Conservation (phyloP, 2,888 invertebrate species). For the Glyphotaelius pellucidus region DNA sequence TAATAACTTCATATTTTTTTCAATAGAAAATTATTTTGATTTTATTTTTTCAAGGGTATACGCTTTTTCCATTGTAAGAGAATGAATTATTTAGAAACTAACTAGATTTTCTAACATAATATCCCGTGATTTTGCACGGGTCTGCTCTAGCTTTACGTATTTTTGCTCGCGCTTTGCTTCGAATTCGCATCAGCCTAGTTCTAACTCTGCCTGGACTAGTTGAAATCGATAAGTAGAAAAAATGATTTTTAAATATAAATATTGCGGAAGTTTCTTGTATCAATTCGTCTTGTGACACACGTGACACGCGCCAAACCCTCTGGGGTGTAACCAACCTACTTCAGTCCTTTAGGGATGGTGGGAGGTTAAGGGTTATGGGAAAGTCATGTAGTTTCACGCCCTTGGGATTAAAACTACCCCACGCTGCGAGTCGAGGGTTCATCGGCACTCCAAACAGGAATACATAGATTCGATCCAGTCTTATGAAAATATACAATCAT, state of each 20-base stretch:
- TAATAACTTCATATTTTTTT: too few relatives aligned
- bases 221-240: too few relatives aligned
- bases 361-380: constrained; percentile 6
- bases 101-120: too few relatives aligned
- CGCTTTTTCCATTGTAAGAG: too few relatives aligned
- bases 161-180: too few relatives aligned
- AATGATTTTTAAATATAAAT: background rate
- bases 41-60: too few relatives aligned
- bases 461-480: background rate
- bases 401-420: constrained; percentile 24
- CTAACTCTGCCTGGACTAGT: too few relatives aligned
- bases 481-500: background rate
- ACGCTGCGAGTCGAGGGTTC: background rate
- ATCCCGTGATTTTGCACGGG: too few relatives aligned
- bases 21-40: too few relatives aligned
- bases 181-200: too few relatives aligned
- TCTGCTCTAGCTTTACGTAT: too few relatives aligned
- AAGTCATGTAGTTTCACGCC: background rate
- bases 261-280: background rate
- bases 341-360: background rate
- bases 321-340: background rate
- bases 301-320: background rate
- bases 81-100: too few relatives aligned
- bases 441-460: background rate
- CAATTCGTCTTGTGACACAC: background rate